Evolutionary conservation across 2,888 invertebrate genomes (phyloP), one percentile per base, ranked within the genome.

Genomic region (Plagiodera versicolora): DNA sequence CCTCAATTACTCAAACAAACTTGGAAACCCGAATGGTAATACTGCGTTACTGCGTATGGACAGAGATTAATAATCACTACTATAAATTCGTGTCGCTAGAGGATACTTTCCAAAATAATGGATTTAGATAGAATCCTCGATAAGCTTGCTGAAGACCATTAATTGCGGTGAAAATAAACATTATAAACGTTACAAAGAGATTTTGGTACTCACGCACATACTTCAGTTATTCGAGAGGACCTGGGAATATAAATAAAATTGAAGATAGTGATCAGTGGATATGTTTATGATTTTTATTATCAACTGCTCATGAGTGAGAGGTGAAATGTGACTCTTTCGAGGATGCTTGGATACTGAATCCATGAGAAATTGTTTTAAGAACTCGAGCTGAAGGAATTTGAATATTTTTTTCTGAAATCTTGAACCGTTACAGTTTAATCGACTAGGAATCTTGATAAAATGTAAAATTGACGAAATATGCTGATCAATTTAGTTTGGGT

Each of bases 161-260:
- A 63, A 63, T 63, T 61, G 64, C 56, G 53, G 53, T 58, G 58
- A 56, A 48, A 53, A 61, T 64, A 58, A 61, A 61, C 64, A 61
- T 58, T 64, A 61, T 51, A 32, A 54, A 20, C 39, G 14, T 39
- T 39, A 46, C 46, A 46, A 46, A 59, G 56, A 61, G 46, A 56
- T 64, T 56, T 53, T 56, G 53, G 39, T 39, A 39, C 39, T 39
- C 39, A n/a, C n/a, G 48, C 53, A 51, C 60, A 64, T 64, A 58
- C 64, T 64, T 59, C 58, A 64, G 50, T 61, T 64, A 50, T 56
- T 56, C 58, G 45, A 64, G 50, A 32, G 53, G 61, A 48, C 64
- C 58, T 51, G 58, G 28, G 61, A 49, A 58, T 61, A 56, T 64
- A 64, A 64, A 64, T 61, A 64, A 48, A 14, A 45, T 24, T 16